Evolutionary conservation across 2,888 invertebrate genomes (phyloP).

Genomic region (Polydrusus cervinus): DNA sequence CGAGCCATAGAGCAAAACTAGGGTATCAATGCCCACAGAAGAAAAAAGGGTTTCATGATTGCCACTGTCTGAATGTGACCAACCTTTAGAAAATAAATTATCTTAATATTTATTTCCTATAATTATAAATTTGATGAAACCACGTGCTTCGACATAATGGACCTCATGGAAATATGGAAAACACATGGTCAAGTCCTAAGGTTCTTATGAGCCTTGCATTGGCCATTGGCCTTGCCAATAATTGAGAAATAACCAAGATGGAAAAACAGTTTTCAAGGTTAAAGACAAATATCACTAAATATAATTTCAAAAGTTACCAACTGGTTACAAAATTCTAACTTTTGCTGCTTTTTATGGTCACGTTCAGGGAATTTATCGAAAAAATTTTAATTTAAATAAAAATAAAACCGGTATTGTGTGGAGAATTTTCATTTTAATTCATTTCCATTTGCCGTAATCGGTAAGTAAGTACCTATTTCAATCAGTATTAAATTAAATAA

Average conservation of each 20-base stretch:
- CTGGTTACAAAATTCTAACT: conserved; percentile 42
- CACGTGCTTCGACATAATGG: too few species aligned
- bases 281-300: conserved; percentile 33
- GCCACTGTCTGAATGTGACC: neutral
- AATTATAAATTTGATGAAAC: too few species aligned
- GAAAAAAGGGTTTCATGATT: too few species aligned
- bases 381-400: conserved; percentile 33
- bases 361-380: conserved; percentile 32
- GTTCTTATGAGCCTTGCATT: too few species aligned
- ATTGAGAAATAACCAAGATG: too few species aligned
- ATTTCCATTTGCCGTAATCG: neutral
- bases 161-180: too few species aligned
- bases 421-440: conserved; percentile 17
- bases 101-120: too few species aligned
- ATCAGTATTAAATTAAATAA: neutral
- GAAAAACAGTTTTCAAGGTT: too few species aligned
- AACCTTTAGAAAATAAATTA: neutral
- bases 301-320: conserved; percentile 40
- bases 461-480: conserved; percentile 11
- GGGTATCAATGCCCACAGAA: too few species aligned
- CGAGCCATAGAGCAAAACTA: too few species aligned
- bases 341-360: conserved; percentile 52
- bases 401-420: conserved; percentile 37
- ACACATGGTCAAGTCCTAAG: too few species aligned
- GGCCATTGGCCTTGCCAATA: too few species aligned